Evolutionary conservation across 2,888 invertebrate genomes (phyloP).

Genomic region (Doris montereyensis): DNA sequence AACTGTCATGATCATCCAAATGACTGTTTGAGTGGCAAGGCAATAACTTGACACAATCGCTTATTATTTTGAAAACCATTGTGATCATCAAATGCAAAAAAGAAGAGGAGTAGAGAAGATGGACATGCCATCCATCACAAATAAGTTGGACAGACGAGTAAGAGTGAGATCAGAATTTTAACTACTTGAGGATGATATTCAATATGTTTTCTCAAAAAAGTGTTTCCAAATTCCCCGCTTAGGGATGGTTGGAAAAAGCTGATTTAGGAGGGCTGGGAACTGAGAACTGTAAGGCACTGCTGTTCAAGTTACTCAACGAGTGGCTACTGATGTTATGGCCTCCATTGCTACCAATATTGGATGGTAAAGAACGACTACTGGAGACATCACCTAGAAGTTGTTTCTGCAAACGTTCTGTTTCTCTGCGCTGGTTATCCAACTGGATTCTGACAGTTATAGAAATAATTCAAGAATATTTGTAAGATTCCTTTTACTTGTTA

Average conservation of each 20-base stretch:
- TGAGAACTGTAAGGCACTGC: neutral
- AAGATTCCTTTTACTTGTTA: too few species aligned
- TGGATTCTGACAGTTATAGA: constrained; percentile 57
- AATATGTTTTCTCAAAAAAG: constrained; percentile 50
- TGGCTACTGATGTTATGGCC: neutral
- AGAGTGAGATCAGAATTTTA: neutral
- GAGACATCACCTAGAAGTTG: constrained; percentile 52
- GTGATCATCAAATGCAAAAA: neutral
- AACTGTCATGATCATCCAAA: neutral
- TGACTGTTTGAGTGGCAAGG: neutral
- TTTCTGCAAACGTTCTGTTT: constrained; percentile 60
- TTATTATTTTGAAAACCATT: neutral
- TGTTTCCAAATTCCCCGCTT: constrained; percentile 47
- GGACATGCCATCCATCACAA: neutral
- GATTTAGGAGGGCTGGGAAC: constrained; percentile 54
- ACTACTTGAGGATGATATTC: constrained; percentile 62
- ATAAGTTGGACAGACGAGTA: neutral
- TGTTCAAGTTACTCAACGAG: neutral
- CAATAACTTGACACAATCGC: neutral
- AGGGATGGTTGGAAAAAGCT: too few species aligned
- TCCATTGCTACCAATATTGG: neutral
- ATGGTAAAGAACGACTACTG: neutral
- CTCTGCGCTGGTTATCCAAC: constrained; percentile 60
- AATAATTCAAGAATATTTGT: too few species aligned
- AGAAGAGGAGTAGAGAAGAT: neutral